These are phyloP conservation scores for Leucophenga montana DNA, from an alignment of 2,888 invertebrate species.

Conservation along the genomic window DNA sequence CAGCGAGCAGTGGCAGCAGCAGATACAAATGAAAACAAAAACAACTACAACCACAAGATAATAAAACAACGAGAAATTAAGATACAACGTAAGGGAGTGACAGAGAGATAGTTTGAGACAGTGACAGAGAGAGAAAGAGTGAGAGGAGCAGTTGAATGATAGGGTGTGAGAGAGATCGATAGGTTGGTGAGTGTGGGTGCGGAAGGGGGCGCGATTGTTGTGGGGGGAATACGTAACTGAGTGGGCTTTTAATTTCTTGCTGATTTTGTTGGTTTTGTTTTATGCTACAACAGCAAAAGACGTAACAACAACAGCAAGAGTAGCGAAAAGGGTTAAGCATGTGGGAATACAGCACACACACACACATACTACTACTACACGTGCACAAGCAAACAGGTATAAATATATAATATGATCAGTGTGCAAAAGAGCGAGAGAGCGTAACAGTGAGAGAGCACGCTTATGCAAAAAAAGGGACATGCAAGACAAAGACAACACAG, in stretches of 20 bases:
- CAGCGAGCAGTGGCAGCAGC: constrained; percentile 21
- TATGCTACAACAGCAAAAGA: constrained; percentile 37
- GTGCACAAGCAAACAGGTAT: constrained; percentile 55
- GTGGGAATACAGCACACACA: constrained; percentile 30
- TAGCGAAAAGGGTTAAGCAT: constrained; percentile 17
- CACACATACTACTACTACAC: constrained; percentile 14
- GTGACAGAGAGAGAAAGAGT: constrained; percentile 52
- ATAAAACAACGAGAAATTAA: constrained; percentile 36
- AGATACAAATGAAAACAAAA: constrained; percentile 42
- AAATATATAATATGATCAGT: constrained; percentile 47
- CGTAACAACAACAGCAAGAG: constrained; percentile 26
- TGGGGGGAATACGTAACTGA: not conserved
- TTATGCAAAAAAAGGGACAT: constrained; percentile 23
- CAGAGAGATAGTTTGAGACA: not conserved
- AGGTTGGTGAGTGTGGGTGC: not conserved
- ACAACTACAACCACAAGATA: constrained; percentile 42
- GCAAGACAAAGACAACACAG: constrained; percentile 25
- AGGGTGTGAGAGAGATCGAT: not conserved
- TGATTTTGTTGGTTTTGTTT: constrained; percentile 4
- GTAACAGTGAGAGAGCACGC: constrained; percentile 40
- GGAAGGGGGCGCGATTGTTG: not conserved
- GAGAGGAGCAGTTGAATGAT: constrained; percentile 44
- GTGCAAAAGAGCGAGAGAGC: constrained; percentile 32
- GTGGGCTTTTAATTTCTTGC: constrained; percentile 13
- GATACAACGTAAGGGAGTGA: constrained; percentile 28